Evolutionary conservation across 1,140 invertebrate genomes (phyloP).

Genomic region (Teleogryllus occipitalis): DNA sequence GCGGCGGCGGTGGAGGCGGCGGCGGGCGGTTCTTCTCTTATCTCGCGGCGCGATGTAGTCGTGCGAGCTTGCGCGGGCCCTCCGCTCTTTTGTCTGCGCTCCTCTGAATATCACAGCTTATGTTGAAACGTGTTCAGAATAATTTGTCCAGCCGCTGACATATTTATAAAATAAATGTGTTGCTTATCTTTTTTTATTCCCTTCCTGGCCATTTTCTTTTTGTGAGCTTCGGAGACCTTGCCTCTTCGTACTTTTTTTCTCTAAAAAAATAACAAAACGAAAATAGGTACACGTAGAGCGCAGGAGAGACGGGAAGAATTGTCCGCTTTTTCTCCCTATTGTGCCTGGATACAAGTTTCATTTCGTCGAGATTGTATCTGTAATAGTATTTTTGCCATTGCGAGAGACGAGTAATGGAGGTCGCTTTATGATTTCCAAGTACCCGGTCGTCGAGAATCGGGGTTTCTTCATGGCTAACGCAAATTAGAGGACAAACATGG

Average conservation of each 20-base stretch:
- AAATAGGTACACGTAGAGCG: not conserved
- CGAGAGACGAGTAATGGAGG: not conserved
- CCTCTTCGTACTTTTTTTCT: not conserved
- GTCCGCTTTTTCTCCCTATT: not conserved
- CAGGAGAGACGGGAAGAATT: not conserved
- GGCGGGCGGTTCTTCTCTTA: not conserved
- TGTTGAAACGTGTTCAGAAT: slow-evolving; percentile 1
- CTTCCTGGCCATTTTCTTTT: not conserved
- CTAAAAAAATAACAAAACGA: not conserved
- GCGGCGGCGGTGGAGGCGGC: no score
- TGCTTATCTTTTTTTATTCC: slow-evolving; percentile 1
- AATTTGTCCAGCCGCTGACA: not conserved
- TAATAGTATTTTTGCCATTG: not conserved
- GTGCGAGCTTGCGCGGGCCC: not conserved
- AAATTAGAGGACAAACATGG: no score
- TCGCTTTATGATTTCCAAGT: not conserved
- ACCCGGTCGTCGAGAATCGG: not conserved
- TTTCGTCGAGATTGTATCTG: not conserved
- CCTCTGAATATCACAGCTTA: slow-evolving; percentile 4
- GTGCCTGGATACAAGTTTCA: not conserved
- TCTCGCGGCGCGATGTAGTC: not conserved
- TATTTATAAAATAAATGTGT: slow-evolving; percentile 6
- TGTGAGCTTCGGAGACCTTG: not conserved
- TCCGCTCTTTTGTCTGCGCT: not conserved
- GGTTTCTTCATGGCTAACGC: no score